These are phyloP conservation scores for Oncorhynchus masou DNA, from an alignment of 2,113 vertebrate genomes.

Conservation along the genomic window DNA sequence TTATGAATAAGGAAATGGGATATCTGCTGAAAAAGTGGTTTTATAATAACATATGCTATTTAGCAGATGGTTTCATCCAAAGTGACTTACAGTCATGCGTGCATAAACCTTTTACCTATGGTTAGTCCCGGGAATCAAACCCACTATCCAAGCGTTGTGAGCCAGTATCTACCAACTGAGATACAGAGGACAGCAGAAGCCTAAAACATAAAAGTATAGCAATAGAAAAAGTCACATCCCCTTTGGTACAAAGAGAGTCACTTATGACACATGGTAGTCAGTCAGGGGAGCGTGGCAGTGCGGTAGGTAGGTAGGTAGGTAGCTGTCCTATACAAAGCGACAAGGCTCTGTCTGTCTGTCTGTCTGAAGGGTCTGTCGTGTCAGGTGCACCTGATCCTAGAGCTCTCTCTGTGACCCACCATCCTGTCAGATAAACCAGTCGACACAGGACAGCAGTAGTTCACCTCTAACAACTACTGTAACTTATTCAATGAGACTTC, in stretches of 20 bases:
- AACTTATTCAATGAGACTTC: neutral
- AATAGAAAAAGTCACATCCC: neutral
- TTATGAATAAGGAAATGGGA: neutral
- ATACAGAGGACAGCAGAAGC: too few species aligned
- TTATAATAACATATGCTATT: neutral
- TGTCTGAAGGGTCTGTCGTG: neutral
- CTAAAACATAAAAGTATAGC: neutral
- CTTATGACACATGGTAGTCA: neutral
- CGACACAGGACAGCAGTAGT: neutral
- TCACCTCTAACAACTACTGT: neutral
- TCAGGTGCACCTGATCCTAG: constrained; percentile 18
- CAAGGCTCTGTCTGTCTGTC: neutral
- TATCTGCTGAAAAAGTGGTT: neutral
- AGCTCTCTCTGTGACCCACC: too few species aligned
- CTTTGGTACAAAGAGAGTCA: neutral
- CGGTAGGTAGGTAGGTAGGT: neutral
- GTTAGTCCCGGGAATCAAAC: too few species aligned
- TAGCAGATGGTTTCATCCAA: too few species aligned
- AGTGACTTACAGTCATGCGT: too few species aligned
- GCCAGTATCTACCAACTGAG: too few species aligned
- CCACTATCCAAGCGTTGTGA: too few species aligned
- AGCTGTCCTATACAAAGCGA: neutral
- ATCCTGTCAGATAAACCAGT: constrained; percentile 9
- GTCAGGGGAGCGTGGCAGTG: neutral
- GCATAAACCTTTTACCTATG: too few species aligned